Base-by-base conservation (phyloP, 2,797 vertebrate genomes). In the Phataginus tricuspis region DNA sequence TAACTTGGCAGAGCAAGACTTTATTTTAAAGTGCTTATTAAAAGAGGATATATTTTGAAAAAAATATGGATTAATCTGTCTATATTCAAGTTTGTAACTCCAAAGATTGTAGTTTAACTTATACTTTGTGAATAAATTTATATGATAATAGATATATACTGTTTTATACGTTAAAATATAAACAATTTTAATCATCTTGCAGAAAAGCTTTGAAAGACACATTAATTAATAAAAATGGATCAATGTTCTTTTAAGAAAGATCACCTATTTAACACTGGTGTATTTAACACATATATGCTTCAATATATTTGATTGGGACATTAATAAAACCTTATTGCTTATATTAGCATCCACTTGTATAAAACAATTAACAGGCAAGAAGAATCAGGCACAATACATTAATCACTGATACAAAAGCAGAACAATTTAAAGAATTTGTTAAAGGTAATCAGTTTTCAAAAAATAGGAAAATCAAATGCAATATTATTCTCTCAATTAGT, bases 181-280 rank as follows among this genome's bases (percentile, higher is more conserved):
- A 96, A 97, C 51, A 94, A 90, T 53, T 97, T 96, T 97, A 97
- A 97, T 96, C 95, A 97, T 92, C 89, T 96, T 97, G 39, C 59
- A 96, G 88, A 85, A 96, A 94, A 88, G 51, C 90, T 86, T 79
- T 93, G 89, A 96, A 98, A 93, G 77, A 95, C 89, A 94, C 92
- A 96, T 97, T 98, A 98, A 98, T 97, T 98, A 98, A 98, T 97
- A 98, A 97, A 98, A 96, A 97, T 95, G 79, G 97, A 98, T 98
- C 96, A 94, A 97, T 97, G 97, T 97, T 98, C 96, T 97, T 96
- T 97, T 97, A 97, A 97, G 97, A 98, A 94, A 97, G 92, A 98
- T 98, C 94, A 97, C 97, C 97, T 97, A 96, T 97, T 97, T 98
- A 93, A 78, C 57, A 90, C n/a, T 68, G n/a, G 0, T 96, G 68